Evolutionary conservation across 1,140 invertebrate genomes (phyloP), one percentile per base, ranked within the genome.

Genomic region (Bombyx mori): DNA sequence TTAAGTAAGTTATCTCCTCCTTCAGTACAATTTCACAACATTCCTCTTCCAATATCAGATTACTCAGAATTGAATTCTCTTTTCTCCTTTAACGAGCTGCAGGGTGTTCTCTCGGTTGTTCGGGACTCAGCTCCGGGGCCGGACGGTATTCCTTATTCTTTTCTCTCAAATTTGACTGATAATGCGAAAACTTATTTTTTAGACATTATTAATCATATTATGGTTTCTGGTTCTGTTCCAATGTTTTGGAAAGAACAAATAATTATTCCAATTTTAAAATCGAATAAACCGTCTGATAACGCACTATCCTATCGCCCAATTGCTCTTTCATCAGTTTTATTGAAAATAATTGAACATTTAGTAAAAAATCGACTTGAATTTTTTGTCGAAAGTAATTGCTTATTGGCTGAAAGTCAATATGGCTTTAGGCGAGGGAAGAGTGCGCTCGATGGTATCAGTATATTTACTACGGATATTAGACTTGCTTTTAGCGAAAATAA

Each of bases 401-500:
- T 12, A 18, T 56, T 42, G 44, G 18, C 44, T 9, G 48, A 51
- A 22, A 57, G 42, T 59, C 52, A 57, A 46, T 62, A 49, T 52
- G 61, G 61, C 8, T 63, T 63, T 51, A 45, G 56, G 43, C 51
- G 55, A 43, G 58, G 58, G 18, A 54, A 44, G 44, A 54, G 57
- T n/a, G 54, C 57, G 2, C 18, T 54, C 0, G 57, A 63, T 42
- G 54, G 51, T 43, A 4, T 63, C 8, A 47, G 53, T 12, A 57
- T 57, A 6, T 51, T 63, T 3, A 50, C 51, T 44, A 54, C 62
- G 1, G 62, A 63, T 44, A 59, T 63, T 63, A 12, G 57, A 42
- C n/a, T 56, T 1, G 48, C 56, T 22, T 59, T 63, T 43, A 52
- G 52, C 8, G 47, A 59, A 12, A 63, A 59, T 43, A 42, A 63